phyloP scores from a whole-genome alignment of 2,113 vertebrate species.

The Columbina picui region DNA sequence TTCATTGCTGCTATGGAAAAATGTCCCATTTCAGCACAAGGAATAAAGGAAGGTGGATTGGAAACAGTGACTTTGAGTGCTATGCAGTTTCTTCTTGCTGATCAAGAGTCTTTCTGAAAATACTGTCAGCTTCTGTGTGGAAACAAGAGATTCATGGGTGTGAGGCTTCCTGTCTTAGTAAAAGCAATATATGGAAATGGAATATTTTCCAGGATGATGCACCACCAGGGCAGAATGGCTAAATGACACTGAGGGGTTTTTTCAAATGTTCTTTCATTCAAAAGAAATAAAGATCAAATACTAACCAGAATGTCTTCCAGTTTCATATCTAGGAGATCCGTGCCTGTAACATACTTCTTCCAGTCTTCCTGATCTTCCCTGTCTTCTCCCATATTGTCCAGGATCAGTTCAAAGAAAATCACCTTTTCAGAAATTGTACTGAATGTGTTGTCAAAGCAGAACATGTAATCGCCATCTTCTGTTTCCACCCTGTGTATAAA shows the following conservation, averaged over 20 bases:
- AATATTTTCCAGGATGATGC: neutral
- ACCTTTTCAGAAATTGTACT: slow-evolving; percentile 94
- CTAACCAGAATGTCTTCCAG: slow-evolving; percentile 95
- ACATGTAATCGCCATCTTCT: slow-evolving; percentile 95
- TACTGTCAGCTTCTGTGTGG: neutral
- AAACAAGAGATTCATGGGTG: neutral
- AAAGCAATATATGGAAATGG: neutral
- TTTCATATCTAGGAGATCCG: slow-evolving; percentile 94
- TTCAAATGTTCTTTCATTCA: neutral
- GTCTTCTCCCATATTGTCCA: slow-evolving; percentile 91
- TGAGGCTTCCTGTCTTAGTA: neutral
- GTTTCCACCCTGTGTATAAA: slow-evolving; percentile 85
- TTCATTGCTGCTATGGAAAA: neutral
- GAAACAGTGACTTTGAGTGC: neutral
- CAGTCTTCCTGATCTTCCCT: slow-evolving; percentile 86
- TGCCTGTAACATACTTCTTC: slow-evolving; percentile 91
- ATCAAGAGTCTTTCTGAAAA: neutral
- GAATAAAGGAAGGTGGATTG: neutral
- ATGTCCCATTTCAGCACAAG: neutral
- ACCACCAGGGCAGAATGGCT: neutral
- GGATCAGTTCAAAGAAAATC: slow-evolving; percentile 97
- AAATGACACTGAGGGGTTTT: rapidly evolving
- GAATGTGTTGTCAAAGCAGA: slow-evolving; percentile 98
- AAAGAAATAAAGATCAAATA: neutral
- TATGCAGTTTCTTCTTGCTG: neutral